phyloP scores from a whole-genome alignment of 1,140 invertebrate species.

The Stenopsyche tienmushanensis region DNA sequence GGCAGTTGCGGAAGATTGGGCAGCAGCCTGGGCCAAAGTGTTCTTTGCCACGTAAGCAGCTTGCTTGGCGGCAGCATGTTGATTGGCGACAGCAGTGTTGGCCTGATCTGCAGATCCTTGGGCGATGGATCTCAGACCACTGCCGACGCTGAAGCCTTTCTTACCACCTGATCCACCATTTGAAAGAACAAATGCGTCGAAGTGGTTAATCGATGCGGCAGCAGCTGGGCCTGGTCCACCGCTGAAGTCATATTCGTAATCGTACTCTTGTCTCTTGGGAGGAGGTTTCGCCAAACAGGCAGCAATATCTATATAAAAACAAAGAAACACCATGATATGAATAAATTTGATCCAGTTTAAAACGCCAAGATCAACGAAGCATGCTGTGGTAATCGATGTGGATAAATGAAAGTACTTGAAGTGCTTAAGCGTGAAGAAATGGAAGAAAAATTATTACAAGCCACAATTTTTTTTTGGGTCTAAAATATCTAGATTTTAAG shows the following conservation, averaged over 20 bases:
- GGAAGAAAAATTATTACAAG: too few relatives aligned
- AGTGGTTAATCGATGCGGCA: conserved; percentile 39
- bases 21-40: conserved; percentile 66
- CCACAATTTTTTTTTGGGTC: too few relatives aligned
- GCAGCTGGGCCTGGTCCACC: conserved; percentile 16
- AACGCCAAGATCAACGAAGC: not conserved
- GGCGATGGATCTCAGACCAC: conserved; percentile 53
- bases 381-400: not conserved
- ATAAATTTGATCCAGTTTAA: conserved; percentile 4
- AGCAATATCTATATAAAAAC: conserved; percentile 24
- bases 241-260: conserved; percentile 36
- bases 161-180: conserved; percentile 15
- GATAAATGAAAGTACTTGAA: conserved; percentile 3
- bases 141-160: conserved; percentile 47
- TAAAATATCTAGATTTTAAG: too few relatives aligned
- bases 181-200: conserved; percentile 22
- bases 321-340: conserved; percentile 10
- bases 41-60: conserved; percentile 72
- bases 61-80: conserved; percentile 65
- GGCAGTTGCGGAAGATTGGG: conserved; percentile 66
- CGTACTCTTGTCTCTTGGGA: conserved; percentile 20
- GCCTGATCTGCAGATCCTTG: conserved; percentile 71
- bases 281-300: conserved; percentile 36
- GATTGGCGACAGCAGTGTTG: conserved; percentile 63
- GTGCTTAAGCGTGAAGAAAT: too few relatives aligned